Conservation (phyloP, 2,113 vertebrate genomes). For the Podilymbus podiceps region DNA sequence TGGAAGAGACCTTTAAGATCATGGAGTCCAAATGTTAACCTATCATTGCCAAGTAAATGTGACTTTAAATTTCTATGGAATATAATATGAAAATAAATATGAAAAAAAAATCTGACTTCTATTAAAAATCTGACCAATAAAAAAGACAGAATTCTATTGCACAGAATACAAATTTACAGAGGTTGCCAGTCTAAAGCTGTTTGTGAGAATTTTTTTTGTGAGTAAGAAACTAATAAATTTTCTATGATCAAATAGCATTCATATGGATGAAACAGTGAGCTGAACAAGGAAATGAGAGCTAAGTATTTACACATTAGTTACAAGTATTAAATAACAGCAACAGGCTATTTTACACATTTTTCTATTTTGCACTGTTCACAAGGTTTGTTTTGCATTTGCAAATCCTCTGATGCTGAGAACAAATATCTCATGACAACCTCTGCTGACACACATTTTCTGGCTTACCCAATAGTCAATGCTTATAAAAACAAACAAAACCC, state of each 20-base stretch:
- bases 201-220: neutral
- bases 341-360: neutral
- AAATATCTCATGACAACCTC: neutral
- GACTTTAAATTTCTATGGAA: slow-evolving; percentile 4
- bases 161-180: neutral
- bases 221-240: neutral
- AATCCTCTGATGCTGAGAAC: neutral
- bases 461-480: neutral
- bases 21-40: too few species aligned
- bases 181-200: neutral
- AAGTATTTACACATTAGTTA: neutral
- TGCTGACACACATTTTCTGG: neutral
- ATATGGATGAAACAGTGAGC: neutral
- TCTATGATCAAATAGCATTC: neutral
- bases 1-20: too few species aligned
- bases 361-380: neutral
- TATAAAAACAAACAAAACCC: neutral
- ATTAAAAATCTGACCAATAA: neutral
- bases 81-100: neutral
- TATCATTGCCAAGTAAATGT: neutral
- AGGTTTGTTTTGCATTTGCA: neutral
- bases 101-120: neutral
- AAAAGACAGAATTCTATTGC: neutral
- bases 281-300: neutral
- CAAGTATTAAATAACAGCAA: neutral